Conservation (phyloP, 1,140 invertebrate species). For the Dendrolimus punctatus region DNA sequence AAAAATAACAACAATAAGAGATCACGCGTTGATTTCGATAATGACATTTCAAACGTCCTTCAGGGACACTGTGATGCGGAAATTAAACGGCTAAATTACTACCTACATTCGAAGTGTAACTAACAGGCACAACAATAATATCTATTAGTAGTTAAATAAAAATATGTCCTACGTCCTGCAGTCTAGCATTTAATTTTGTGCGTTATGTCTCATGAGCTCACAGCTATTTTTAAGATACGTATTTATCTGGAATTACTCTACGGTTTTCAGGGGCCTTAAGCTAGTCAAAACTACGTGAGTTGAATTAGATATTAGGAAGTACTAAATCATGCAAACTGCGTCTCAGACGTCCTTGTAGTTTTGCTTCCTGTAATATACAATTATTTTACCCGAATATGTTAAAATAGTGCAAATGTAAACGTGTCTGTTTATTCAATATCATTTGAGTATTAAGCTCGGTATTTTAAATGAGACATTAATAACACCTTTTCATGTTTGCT, state of each 20-base stretch:
- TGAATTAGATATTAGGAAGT: conserved; percentile 19
- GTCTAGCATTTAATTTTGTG: background rate
- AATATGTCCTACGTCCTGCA: background rate
- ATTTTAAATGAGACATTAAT: no score
- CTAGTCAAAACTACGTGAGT: conserved; percentile 14
- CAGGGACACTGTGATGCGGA: conserved; percentile 48
- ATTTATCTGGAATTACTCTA: no score
- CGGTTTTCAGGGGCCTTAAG: conserved; percentile 8
- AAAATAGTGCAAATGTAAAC: conserved; percentile 6
- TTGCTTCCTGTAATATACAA: conserved; percentile 15
- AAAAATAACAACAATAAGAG: conserved; percentile 17
- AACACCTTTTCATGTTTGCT: no score
- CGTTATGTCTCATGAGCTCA: conserved; percentile 9
- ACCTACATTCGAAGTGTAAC: conserved; percentile 33
- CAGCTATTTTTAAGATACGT: conserved; percentile 6
- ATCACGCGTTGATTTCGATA: conserved; percentile 22
- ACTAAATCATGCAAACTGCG: conserved; percentile 18
- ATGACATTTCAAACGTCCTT: conserved; percentile 45
- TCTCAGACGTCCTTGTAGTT: conserved; percentile 18
- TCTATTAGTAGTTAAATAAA: background rate
- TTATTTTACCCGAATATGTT: conserved; percentile 13
- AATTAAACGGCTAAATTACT: conserved; percentile 53
- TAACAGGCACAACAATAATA: conserved; percentile 19
- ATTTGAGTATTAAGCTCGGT: no score
- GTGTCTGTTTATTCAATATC: background rate